These are phyloP conservation scores for Onychomys arenicola DNA, from an alignment of 2,797 vertebrate species.

Conservation along the genomic window DNA sequence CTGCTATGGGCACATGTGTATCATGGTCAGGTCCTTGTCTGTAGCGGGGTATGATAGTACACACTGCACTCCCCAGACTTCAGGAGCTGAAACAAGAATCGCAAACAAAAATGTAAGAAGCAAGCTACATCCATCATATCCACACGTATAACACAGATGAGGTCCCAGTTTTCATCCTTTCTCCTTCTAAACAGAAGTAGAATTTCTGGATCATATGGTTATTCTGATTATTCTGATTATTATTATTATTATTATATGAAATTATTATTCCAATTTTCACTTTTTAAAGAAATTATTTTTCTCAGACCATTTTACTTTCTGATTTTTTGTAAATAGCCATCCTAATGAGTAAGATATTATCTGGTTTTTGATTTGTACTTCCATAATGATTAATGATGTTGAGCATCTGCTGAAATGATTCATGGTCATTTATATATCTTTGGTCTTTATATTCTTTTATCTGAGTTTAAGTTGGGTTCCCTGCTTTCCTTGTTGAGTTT, in stretches of 20 bases:
- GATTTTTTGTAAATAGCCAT: neutral
- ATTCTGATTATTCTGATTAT: neutral
- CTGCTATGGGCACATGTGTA: neutral
- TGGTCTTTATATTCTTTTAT: neutral
- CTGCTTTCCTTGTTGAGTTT: neutral
- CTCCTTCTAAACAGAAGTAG: neutral
- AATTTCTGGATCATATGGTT: neutral
- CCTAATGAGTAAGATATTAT: neutral
- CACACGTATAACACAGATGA: neutral
- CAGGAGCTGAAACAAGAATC: neutral
- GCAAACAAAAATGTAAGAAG: neutral
- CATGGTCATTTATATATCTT: neutral
- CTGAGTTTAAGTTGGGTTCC: neutral
- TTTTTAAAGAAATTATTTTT: neutral
- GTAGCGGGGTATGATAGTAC: no score
- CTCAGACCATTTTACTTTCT: neutral
- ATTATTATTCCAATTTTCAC: neutral
- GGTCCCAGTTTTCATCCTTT: neutral
- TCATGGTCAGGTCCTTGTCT: neutral
- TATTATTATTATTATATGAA: neutral
- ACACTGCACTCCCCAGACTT: neutral
- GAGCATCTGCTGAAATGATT: neutral
- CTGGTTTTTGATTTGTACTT: neutral
- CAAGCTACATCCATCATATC: neutral
- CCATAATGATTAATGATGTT: neutral